Evolutionary conservation across 2,113 vertebrate species (phyloP), one percentile per base, ranked within the genome.

Genomic region (Phaethornis superciliosus): DNA sequence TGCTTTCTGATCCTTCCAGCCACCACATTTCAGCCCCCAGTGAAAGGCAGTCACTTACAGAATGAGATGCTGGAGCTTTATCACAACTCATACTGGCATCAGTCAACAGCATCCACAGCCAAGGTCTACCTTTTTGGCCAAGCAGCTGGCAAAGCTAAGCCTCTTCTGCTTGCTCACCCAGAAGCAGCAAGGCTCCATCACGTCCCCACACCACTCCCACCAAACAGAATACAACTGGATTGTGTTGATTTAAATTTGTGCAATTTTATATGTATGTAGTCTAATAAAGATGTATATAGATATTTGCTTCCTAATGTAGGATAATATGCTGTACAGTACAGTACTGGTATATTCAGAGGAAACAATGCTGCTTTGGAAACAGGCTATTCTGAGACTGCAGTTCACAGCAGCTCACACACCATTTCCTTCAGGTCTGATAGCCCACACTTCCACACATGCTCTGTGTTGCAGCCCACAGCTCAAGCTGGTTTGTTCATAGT

Each of bases 311-410:
- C 27, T 23, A 67, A 65, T 33, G 33, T 4, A 44, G 44, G 18
- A 28, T 17, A 82, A 75, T 13, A 33, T 15, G 12, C 21, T 46
- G 19, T 37, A 44, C 26, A 70, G 49, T 30, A 78, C 0, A 0
- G 87, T 21, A n/a, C 16, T 4, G 20, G 62, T 14, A 46, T 8
- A 67, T 27, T 58, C 22, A 81, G 13, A 16, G 32, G 54, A 81
- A 75, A 68, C 3, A 49, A 79, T 32, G n/a, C 44, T 56, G 3
- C 27, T 86, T 78, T 64, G 37, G 60, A 90, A 94, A 77, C 2
- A 9, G 12, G n/a, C 46, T 42, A 14, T 68, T 76, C 19, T n/a
- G 49, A 84, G 35, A 26, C 16, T 70, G 72, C n/a, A 63, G 30
- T 84, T 93, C 35, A 47, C 63, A 80, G 63, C n/a, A 89, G 33